These are phyloP conservation scores for Salmo trutta DNA, from an alignment of 2,797 vertebrate species.

Conservation along the genomic window DNA sequence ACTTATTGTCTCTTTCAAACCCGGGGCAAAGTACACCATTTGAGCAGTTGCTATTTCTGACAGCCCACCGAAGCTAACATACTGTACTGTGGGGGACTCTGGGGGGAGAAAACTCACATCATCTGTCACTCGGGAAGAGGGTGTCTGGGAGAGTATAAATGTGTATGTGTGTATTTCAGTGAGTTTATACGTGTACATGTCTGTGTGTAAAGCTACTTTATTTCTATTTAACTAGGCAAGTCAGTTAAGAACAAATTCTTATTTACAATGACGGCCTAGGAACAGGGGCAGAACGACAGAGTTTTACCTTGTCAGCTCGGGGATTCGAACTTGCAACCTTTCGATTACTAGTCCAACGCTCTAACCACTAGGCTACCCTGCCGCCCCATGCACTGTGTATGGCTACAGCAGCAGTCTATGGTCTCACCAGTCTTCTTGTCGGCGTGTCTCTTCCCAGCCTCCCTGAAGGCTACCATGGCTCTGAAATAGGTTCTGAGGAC, in stretches of 20 bases:
- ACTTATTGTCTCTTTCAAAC: neutral
- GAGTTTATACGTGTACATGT: neutral
- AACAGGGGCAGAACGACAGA: no score
- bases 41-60: neutral
- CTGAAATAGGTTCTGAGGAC: conserved; percentile 92
- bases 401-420: no score
- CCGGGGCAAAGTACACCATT: neutral
- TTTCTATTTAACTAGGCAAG: no score
- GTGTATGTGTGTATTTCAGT: neutral
- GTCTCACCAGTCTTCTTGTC: conserved; percentile 86
- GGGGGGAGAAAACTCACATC: neutral
- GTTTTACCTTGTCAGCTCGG: no score
- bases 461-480: conserved; percentile 86
- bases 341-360: no score
- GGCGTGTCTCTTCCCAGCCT: conserved; percentile 81
- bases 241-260: no score
- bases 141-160: no score
- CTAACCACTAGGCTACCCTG: no score
- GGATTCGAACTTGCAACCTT: no score
- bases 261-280: no score
- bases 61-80: neutral
- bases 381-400: no score
- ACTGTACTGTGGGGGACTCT: neutral
- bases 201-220: no score
- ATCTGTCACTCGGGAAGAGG: neutral